These are phyloP conservation scores for Pygoscelis adeliae DNA, from an alignment of 2,113 vertebrate genomes.

Conservation along the genomic window DNA sequence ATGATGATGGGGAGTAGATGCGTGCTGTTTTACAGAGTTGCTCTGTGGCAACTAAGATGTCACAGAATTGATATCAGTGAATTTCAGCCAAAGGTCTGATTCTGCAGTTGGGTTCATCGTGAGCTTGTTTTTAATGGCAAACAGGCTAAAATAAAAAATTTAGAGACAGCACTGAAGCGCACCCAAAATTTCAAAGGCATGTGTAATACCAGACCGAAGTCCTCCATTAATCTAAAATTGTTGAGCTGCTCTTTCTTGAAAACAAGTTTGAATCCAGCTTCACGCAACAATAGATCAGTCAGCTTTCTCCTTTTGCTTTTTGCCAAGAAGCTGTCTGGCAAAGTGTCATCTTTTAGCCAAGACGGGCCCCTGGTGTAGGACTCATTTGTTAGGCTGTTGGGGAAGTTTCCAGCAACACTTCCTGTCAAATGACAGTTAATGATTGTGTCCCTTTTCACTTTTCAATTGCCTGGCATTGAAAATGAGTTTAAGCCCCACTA, in stretches of 20 bases:
- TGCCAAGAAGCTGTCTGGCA: slow-evolving; percentile 30
- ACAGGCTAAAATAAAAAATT: neutral
- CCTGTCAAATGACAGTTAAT: neutral
- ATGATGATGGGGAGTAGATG: neutral
- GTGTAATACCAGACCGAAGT: neutral
- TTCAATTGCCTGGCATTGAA: neutral
- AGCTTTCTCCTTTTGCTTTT: neutral
- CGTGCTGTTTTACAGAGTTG: neutral
- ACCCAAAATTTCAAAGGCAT: neutral
- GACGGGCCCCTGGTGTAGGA: neutral
- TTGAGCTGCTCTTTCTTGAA: neutral
- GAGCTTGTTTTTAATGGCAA: neutral
- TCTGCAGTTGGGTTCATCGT: neutral
- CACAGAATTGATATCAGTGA: neutral
- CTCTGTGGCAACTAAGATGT: neutral
- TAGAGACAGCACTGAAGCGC: neutral
- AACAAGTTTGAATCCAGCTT: neutral
- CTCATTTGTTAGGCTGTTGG: slow-evolving; percentile 20
- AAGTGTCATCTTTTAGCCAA: neutral
- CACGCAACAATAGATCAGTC: neutral
- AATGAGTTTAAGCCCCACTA: neutral
- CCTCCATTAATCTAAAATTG: neutral
- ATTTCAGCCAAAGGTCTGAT: neutral
- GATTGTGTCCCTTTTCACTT: neutral
- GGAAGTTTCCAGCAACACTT: neutral